phyloP scores from a whole-genome alignment of 2,888 invertebrate species.

The Aquatica leii region DNA sequence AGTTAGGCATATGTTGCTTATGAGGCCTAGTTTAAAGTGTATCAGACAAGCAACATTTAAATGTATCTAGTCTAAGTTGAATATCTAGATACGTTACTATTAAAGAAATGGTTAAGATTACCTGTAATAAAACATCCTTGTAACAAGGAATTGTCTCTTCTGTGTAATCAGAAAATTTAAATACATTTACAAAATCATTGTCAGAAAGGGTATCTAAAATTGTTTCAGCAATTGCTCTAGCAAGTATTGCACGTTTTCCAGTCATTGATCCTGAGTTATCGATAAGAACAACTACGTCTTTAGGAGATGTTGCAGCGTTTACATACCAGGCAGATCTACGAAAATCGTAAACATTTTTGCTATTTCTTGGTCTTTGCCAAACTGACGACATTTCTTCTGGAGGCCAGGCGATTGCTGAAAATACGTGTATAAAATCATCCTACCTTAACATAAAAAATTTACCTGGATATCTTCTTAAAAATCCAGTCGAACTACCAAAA shows the following conservation, averaged over 20 bases:
- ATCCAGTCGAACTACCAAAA: conserved; percentile 96
- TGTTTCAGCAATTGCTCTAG: conserved; percentile 86
- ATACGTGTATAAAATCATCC: not conserved
- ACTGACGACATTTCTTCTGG: conserved; percentile 70
- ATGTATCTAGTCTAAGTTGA: not conserved
- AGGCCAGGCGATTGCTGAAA: conserved; percentile 79
- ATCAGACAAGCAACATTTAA: too few relatives aligned
- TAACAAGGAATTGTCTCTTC: conserved; percentile 90
- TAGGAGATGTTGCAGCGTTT: conserved; percentile 95
- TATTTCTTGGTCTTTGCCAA: conserved; percentile 76
- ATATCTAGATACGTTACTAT: not conserved
- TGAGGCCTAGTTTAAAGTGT: too few relatives aligned
- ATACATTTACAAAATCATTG: conserved; percentile 96
- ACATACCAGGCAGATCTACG: conserved; percentile 96
- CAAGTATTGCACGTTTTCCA: conserved; percentile 83
- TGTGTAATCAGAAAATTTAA: conserved; percentile 85
- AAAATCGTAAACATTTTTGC: conserved; percentile 90
- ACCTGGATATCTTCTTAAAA: conserved; percentile 96
- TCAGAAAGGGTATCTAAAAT: conserved; percentile 95
- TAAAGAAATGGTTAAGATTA: conserved; percentile 50
- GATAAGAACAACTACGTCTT: conserved; percentile 93
- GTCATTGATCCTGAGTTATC: conserved; percentile 92
- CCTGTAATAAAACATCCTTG: conserved; percentile 88
- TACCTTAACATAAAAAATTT: conserved; percentile 13
- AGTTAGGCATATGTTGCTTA: too few relatives aligned